Conservation (phyloP, 2,888 invertebrate genomes). For the Drosophila villosipedis region DNA sequence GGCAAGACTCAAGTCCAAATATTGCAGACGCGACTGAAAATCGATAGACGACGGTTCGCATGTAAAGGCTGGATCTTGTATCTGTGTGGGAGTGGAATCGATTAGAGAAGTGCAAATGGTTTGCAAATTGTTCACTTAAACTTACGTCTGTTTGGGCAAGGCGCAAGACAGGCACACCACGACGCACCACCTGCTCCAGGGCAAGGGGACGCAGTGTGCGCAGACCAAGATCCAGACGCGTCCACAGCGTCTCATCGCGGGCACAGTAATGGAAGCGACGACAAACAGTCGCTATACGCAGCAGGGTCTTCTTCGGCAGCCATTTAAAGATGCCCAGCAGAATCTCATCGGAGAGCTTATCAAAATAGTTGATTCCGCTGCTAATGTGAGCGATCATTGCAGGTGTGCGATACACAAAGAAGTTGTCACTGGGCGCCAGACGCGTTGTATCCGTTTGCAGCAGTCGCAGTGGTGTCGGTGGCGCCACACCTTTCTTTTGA, state of each 20-base stretch:
- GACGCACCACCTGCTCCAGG: constrained; percentile 90
- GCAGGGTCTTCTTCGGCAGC: constrained; percentile 92
- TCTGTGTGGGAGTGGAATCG: constrained; percentile 24
- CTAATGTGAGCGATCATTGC: constrained; percentile 62
- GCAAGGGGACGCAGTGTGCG: constrained; percentile 89
- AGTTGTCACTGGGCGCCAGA: constrained; percentile 61
- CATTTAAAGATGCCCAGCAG: constrained; percentile 92
- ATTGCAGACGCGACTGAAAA: constrained; percentile 89
- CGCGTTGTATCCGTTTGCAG: constrained; percentile 77
- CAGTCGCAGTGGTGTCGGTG: constrained; percentile 29
- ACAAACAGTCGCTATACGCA: constrained; percentile 90
- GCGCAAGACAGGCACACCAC: constrained; percentile 92
- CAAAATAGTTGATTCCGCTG: constrained; percentile 88
- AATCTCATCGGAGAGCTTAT: constrained; percentile 92
- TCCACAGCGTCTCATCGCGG: constrained; percentile 94
- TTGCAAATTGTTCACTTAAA: neutral
- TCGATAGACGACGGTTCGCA: constrained; percentile 45
- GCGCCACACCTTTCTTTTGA: constrained; percentile 47
- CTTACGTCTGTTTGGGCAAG: constrained; percentile 92
- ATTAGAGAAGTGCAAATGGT: neutral
- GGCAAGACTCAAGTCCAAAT: constrained; percentile 94
- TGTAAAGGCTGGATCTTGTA: constrained; percentile 66
- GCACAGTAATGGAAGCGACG: constrained; percentile 92
- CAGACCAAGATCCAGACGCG: constrained; percentile 91
- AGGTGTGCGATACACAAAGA: constrained; percentile 83